Percentiles rank a stretch among this genome's conserved stretches.
These are phyloP conservation scores for Erinaceus europaeus DNA, from an alignment of 2,113 vertebrate species.

Conservation along the genomic window DNA sequence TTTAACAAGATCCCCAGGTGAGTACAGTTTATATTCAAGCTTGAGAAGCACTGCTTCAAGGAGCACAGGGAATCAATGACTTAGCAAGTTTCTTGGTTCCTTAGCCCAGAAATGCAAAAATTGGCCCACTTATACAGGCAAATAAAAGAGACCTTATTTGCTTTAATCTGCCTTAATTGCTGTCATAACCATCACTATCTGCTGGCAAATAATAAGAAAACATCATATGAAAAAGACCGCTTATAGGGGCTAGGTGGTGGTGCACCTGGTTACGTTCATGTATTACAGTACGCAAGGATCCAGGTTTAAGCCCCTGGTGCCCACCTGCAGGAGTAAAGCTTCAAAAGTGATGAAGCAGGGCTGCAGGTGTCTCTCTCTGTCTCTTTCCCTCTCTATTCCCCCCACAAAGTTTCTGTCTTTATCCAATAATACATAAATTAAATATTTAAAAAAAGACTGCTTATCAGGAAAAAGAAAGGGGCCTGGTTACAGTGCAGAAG, in stretches of 20 bases:
- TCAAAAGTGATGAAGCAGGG: too few relatives aligned
- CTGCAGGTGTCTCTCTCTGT: too few relatives aligned
- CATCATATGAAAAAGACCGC: not conserved
- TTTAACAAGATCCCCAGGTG: constrained; percentile 32
- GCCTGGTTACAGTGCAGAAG: not conserved
- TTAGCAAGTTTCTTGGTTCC: not conserved
- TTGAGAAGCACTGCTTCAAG: not conserved
- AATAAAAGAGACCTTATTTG: not conserved
- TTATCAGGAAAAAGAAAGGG: not conserved
- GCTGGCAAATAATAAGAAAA: constrained; percentile 13
- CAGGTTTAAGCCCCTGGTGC: too few relatives aligned
- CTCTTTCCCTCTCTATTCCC: too few relatives aligned
- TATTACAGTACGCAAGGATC: too few relatives aligned
- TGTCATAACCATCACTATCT: not conserved
- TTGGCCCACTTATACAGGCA: constrained; percentile 12
- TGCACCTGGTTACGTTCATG: too few relatives aligned
- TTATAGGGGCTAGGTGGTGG: too few relatives aligned
- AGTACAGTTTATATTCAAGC: fast-evolving
- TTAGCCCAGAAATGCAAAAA: not conserved
- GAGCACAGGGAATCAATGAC: not conserved
- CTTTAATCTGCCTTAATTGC: constrained; percentile 35
- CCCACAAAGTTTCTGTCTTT: too few relatives aligned
- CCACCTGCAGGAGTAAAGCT: too few relatives aligned
- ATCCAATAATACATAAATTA: too few relatives aligned
- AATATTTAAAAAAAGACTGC: too few relatives aligned